Conservation (phyloP, 1,140 invertebrate genomes). For the Sinella curviseta region DNA sequence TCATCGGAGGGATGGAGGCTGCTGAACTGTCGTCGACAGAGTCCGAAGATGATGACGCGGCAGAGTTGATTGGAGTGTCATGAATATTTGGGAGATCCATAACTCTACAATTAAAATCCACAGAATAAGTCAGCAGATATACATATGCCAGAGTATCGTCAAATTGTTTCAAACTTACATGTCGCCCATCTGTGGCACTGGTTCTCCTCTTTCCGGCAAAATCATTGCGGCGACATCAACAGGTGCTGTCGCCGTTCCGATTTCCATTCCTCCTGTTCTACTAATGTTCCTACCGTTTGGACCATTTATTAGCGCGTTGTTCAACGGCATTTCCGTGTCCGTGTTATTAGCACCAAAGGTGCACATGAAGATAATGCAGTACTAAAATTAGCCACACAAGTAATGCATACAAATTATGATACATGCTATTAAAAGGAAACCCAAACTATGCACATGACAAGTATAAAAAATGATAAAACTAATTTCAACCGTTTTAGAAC, state of each 20-base stretch:
- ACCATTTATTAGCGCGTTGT: not conserved
- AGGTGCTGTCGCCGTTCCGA: not conserved
- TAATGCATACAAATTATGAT: no score
- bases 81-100: not conserved
- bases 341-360: slow-evolving; percentile 10
- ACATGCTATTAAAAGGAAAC: no score
- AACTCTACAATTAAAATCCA: not conserved
- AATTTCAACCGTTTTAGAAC: not conserved
- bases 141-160: no score
- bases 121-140: not conserved
- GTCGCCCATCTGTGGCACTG: not conserved
- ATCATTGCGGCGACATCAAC: not conserved
- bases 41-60: not conserved
- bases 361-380: slow-evolving; percentile 3
- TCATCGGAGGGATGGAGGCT: not conserved
- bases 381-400: no score
- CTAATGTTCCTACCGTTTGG: no score
- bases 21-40: not conserved
- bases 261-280: not conserved
- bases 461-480: not conserved
- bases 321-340: not conserved
- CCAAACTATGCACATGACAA: not conserved
- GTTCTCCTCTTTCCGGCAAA: not conserved
- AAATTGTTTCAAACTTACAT: no score
- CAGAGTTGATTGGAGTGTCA: no score